These are phyloP conservation scores for Macrotrachela quadricornifera DNA, from an alignment of 1,140 invertebrate genomes.

Conservation along the genomic window DNA sequence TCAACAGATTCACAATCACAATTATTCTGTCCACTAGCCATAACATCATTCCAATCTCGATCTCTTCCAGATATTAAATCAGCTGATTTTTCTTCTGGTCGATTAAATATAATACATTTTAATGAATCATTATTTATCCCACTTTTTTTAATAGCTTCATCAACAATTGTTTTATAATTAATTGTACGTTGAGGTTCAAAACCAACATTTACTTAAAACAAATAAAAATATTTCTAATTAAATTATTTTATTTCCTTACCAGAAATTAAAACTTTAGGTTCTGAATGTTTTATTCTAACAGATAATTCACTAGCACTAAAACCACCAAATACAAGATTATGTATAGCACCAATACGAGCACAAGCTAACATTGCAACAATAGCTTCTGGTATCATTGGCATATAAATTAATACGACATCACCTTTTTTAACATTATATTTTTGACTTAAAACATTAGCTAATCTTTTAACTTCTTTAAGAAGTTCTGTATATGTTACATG, in stretches of 20 bases:
- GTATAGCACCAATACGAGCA: constrained; percentile 55
- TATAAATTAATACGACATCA: constrained; percentile 61
- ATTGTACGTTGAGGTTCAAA: constrained; percentile 62
- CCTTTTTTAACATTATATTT: constrained; percentile 50
- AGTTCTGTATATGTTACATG: constrained; percentile 59
- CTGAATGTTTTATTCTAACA: constrained; percentile 57
- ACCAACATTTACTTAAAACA: constrained; percentile 50
- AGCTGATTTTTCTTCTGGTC: constrained; percentile 30
- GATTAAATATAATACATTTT: constrained; percentile 56
- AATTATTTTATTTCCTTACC: background rate
- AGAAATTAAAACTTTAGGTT: constrained; percentile 17
- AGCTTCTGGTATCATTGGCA: constrained; percentile 69
- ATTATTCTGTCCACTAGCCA: constrained; percentile 37
- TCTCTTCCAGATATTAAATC: background rate
- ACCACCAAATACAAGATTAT: constrained; percentile 44
- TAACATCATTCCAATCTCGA: constrained; percentile 18
- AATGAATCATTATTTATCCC: constrained; percentile 37
- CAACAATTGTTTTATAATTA: constrained; percentile 63
- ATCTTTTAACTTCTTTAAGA: constrained; percentile 41
- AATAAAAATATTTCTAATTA: background rate
- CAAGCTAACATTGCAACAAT: constrained; percentile 61
- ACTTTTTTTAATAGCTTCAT: constrained; percentile 53
- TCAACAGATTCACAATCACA: constrained; percentile 60
- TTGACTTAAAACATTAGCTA: background rate
- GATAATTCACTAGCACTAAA: constrained; percentile 67